These are phyloP conservation scores for Macquaria australasica DNA, from an alignment of 2,113 vertebrate genomes.

Conservation along the genomic window DNA sequence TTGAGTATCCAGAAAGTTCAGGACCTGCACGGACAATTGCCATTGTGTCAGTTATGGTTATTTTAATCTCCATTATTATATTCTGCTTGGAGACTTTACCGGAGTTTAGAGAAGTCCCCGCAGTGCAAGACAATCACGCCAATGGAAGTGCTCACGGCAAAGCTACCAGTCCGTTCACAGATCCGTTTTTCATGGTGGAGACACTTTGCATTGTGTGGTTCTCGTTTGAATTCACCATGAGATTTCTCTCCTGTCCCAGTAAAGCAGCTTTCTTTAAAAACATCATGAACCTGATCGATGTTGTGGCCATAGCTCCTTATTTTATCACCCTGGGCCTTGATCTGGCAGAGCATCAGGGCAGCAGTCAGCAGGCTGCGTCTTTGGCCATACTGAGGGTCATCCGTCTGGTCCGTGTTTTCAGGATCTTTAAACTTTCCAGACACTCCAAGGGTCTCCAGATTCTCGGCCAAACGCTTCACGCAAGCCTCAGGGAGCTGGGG, in stretches of 20 bases:
- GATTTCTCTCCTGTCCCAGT: conserved; percentile 93
- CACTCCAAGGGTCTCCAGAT: conserved; percentile 97
- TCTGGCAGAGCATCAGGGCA: conserved; percentile 88
- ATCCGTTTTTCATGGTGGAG: conserved; percentile 95
- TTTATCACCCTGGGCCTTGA: conserved; percentile 93
- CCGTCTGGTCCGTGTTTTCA: conserved; percentile 93
- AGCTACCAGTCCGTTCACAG: conserved; percentile 85
- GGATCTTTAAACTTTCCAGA: conserved; percentile 96
- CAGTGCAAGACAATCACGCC: conserved; percentile 38
- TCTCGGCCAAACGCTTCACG: conserved; percentile 92
- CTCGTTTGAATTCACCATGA: conserved; percentile 92
- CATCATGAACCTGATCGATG: conserved; percentile 94
- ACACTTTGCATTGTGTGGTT: conserved; percentile 96
- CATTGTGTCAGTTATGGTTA: conserved; percentile 91
- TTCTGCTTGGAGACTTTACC: conserved; percentile 94
- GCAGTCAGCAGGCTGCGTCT: conserved; percentile 92
- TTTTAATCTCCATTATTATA: conserved; percentile 92
- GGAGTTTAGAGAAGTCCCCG: conserved; percentile 87
- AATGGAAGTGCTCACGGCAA: conserved; percentile 74
- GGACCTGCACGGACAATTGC: conserved; percentile 89
- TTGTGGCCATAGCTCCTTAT: conserved; percentile 93
- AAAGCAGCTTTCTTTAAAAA: conserved; percentile 92
- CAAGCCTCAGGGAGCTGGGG: conserved; percentile 93
- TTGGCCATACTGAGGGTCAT: conserved; percentile 94
- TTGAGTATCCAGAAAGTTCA: conserved; percentile 93